Conservation (phyloP, 2,888 invertebrate species). For the Siphlonurus alternatus region DNA sequence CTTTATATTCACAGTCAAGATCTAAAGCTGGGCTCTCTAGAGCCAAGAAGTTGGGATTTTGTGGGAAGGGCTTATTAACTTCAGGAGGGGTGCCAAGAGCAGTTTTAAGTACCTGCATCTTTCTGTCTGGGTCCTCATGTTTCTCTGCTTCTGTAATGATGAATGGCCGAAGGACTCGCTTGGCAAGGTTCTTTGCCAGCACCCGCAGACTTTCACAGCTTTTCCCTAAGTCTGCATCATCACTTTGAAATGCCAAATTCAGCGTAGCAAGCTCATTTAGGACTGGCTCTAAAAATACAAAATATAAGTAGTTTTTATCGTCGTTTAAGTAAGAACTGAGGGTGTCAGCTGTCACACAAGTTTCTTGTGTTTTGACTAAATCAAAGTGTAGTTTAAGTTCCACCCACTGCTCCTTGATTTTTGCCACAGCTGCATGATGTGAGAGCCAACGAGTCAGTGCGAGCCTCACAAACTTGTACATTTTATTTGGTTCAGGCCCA, state of each 20-base stretch:
- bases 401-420: slow-evolving; percentile 16
- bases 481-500: slow-evolving; percentile 11
- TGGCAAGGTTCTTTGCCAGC: too few relatives aligned
- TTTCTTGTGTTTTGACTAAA: slow-evolving; percentile 12
- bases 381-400: slow-evolving; percentile 16
- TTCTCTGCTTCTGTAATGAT: too few relatives aligned
- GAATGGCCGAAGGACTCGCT: too few relatives aligned
- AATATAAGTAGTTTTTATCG: slow-evolving; percentile 13
- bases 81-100: too few relatives aligned
- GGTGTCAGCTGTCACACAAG: slow-evolving; percentile 15
- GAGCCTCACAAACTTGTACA: slow-evolving; percentile 14
- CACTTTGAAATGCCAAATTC: slow-evolving; percentile 14
- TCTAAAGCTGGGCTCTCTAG: too few relatives aligned
- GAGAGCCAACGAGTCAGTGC: slow-evolving; percentile 17
- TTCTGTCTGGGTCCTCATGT: too few relatives aligned
- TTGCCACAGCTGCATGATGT: slow-evolving; percentile 15
- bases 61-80: too few relatives aligned
- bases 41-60: too few relatives aligned
- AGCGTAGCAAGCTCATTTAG: slow-evolving; percentile 13
- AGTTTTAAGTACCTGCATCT: too few relatives aligned
- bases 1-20: too few relatives aligned
- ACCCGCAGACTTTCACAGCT: slow-evolving; percentile 11
- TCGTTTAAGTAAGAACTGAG: slow-evolving; percentile 15
- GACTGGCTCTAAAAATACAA: slow-evolving; percentile 16
- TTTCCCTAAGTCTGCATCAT: slow-evolving; percentile 13